phyloP scores from a whole-genome alignment of 2,797 vertebrate genomes.

The Pelodytes ibericus region DNA sequence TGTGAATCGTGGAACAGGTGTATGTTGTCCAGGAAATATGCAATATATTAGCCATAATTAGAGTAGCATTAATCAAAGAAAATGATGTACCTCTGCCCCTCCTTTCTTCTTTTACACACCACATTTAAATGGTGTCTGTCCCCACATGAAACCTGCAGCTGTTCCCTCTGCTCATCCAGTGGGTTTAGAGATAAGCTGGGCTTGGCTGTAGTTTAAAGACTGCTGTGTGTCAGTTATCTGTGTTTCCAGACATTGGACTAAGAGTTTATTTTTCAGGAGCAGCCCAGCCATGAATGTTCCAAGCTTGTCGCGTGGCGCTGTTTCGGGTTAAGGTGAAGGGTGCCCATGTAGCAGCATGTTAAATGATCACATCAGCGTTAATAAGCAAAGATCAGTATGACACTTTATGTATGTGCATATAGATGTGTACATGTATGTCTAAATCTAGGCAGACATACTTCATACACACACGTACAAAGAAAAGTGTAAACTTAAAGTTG shows the following conservation, averaged over 20 bases:
- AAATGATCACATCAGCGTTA: no score
- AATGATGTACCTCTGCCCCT: conserved; percentile 28
- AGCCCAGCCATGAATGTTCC: conserved; percentile 31
- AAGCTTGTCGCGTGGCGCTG: conserved; percentile 36
- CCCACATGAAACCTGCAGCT: conserved; percentile 50
- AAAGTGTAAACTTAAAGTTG: no score
- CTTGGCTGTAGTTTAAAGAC: conserved; percentile 51
- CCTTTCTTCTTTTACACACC: conserved; percentile 6
- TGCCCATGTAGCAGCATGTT: neutral
- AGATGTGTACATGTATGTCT: no score
- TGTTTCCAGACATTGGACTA: conserved; percentile 41
- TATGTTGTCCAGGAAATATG: conserved; percentile 1
- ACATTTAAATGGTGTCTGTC: conserved; percentile 45
- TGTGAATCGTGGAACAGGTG: neutral
- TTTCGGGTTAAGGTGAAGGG: conserved; percentile 1
- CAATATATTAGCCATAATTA: conserved; percentile 23
- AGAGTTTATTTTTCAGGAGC: conserved; percentile 48
- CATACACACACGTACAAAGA: no score
- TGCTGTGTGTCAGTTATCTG: conserved; percentile 39
- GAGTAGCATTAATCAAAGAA: conserved; percentile 44
- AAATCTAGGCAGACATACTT: no score
- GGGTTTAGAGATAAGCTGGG: conserved; percentile 50
- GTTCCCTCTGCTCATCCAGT: conserved; percentile 43
- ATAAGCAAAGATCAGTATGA: no score
- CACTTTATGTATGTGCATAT: no score